Conservation (phyloP, 2,888 invertebrate species). For the Diarsia rubi region DNA sequence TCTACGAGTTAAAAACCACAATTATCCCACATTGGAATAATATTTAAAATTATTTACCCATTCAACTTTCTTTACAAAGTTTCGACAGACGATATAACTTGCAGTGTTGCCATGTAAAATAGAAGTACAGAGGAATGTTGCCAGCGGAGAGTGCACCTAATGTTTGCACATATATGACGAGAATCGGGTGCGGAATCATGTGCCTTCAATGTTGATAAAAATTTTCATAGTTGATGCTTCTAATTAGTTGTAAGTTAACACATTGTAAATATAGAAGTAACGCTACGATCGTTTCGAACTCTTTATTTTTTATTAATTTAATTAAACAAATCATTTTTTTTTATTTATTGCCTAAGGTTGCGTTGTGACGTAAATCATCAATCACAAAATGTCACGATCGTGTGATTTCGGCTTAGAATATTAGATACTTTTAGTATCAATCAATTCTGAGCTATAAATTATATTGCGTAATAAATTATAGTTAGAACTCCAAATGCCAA, state of each 20-base stretch:
- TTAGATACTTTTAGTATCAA: conserved; percentile 12
- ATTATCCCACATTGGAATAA: conserved; percentile 61
- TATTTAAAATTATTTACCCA: conserved; percentile 56
- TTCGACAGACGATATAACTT: conserved; percentile 64
- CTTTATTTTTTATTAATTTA: conserved; percentile 89
- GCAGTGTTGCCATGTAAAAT: conserved; percentile 72
- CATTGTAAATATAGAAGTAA: conserved; percentile 88
- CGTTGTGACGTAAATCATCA: conserved; percentile 66
- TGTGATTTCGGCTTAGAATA: conserved; percentile 22
- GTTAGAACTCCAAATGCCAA: conserved; percentile 39
- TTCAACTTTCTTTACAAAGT: conserved; percentile 62
- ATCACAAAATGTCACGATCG: conserved; percentile 61
- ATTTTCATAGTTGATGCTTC: conserved; percentile 90
- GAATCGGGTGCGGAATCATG: conserved; percentile 90
- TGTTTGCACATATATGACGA: conserved; percentile 79
- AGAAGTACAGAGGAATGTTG: conserved; percentile 75
- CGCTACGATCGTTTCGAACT: conserved; percentile 84
- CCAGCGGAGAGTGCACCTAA: conserved; percentile 81
- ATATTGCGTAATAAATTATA: conserved; percentile 10
- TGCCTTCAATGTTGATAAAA: conserved; percentile 91
- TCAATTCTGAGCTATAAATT: conserved; percentile 27
- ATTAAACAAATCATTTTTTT: conserved; percentile 79
- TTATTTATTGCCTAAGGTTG: conserved; percentile 86
- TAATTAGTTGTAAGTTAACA: conserved; percentile 87
- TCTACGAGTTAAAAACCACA: conserved; percentile 31